These are phyloP conservation scores for Neofelis nebulosa DNA, from an alignment of 2,113 vertebrate species.

Conservation along the genomic window DNA sequence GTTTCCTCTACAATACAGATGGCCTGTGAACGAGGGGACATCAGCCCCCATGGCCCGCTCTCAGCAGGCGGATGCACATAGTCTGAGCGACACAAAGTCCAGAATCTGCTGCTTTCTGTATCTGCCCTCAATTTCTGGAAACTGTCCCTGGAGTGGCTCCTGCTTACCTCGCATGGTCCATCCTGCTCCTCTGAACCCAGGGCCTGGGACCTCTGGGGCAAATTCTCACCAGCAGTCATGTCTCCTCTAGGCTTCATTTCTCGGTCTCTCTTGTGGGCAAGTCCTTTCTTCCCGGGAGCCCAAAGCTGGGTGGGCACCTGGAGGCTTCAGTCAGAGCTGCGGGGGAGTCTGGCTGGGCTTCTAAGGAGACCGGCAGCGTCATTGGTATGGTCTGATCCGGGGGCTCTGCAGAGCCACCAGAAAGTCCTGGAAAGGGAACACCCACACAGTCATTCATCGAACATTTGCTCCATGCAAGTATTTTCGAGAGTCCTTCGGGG, in stretches of 20 bases:
- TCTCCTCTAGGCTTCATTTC: background rate
- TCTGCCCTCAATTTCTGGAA: background rate
- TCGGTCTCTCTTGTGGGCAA: background rate
- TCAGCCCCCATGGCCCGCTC: too few relatives aligned
- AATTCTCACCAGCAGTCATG: background rate
- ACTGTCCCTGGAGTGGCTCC: background rate
- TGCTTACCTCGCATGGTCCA: background rate
- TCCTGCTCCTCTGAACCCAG: background rate
- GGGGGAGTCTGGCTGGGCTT: background rate
- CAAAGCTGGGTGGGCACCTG: background rate
- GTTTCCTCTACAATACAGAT: background rate
- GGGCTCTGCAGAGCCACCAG: background rate
- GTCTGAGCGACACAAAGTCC: background rate
- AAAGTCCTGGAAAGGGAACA: background rate
- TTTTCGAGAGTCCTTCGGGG: background rate
- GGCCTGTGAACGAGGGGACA: background rate
- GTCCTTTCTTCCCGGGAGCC: background rate
- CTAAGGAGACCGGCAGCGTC: background rate
- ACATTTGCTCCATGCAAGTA: background rate
- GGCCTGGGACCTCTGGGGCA: background rate
- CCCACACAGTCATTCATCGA: background rate
- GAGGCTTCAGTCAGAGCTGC: background rate
- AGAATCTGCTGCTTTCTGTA: background rate
- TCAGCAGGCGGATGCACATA: background rate
- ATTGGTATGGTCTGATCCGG: background rate